Evolutionary conservation across 2,888 invertebrate genomes (phyloP).

Genomic region (Pandemis cinnamomeana): DNA sequence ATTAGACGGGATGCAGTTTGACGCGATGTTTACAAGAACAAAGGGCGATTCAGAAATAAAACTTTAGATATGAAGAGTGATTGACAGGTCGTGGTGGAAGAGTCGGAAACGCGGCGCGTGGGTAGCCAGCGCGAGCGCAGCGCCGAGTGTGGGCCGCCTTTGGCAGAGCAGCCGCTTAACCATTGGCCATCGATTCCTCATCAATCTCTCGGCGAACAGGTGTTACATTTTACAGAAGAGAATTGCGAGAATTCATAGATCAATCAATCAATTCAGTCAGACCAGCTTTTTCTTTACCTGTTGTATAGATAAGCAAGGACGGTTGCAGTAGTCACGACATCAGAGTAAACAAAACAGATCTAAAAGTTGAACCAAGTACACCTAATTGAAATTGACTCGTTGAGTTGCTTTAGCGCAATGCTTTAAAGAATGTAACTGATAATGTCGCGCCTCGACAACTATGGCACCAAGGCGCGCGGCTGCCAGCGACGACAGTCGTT

Average conservation of each 20-base stretch:
- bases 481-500: slow-evolving; percentile 70
- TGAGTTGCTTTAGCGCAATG: not conserved
- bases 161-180: slow-evolving; percentile 36
- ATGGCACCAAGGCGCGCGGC: slow-evolving; percentile 54
- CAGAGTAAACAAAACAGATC: no score
- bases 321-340: no score
- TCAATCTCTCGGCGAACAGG: slow-evolving; percentile 46
- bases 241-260: slow-evolving; percentile 42
- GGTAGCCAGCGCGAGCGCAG: slow-evolving; percentile 52
- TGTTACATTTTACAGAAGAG: slow-evolving; percentile 43
- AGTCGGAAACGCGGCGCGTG: slow-evolving; percentile 64
- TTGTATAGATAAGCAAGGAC: not conserved
- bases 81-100: slow-evolving; percentile 54
- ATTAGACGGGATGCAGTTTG: not conserved
- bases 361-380: no score
- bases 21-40: slow-evolving; percentile 56
- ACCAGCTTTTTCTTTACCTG: no score
- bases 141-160: slow-evolving; percentile 49
- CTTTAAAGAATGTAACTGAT: slow-evolving; percentile 40
- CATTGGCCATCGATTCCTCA: slow-evolving; percentile 45
- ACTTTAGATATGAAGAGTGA: slow-evolving; percentile 31
- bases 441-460: slow-evolving; percentile 66
- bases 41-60: slow-evolving; percentile 58
- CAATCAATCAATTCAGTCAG: slow-evolving; percentile 29
- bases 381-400: not conserved